Evolutionary conservation across 1,140 invertebrate species (phyloP).

Genomic region (Drosophila sp.): DNA sequence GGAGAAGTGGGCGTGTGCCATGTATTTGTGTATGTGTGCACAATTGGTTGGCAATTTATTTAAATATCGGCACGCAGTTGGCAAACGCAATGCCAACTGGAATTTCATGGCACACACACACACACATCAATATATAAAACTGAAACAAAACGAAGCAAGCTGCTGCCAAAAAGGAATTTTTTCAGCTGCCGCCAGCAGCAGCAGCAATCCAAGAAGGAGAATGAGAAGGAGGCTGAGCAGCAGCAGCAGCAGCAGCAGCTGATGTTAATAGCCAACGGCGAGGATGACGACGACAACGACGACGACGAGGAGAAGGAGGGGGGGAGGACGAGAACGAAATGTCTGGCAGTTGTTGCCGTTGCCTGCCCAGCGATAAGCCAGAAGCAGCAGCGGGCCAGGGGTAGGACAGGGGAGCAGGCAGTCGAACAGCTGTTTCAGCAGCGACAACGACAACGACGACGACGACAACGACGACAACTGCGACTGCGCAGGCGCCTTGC

Average conservation of each 20-base stretch:
- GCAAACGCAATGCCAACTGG: constrained; percentile 76
- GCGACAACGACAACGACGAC: constrained; percentile 51
- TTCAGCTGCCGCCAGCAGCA: constrained; percentile 67
- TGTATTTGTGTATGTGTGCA: constrained; percentile 52
- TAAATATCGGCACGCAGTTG: constrained; percentile 80
- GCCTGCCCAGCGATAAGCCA: constrained; percentile 40
- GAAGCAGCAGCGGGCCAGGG: constrained; percentile 24
- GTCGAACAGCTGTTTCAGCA: constrained; percentile 72
- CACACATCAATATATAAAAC: constrained; percentile 37
- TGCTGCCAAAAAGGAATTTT: constrained; percentile 74
- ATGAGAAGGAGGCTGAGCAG: constrained; percentile 8
- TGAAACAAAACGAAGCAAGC: constrained; percentile 49
- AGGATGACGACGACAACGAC: constrained; percentile 57
- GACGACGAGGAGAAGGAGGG: constrained; percentile 16
- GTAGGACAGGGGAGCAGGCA: constrained; percentile 13
- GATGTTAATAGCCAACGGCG: constrained; percentile 79
- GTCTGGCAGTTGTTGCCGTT: constrained; percentile 63
- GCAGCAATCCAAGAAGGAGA: constrained; percentile 13
- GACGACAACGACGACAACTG: constrained; percentile 27
- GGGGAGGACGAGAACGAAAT: constrained; percentile 42
- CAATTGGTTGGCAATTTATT: constrained; percentile 81
- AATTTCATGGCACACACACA: constrained; percentile 66
- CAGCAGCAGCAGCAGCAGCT: constrained; percentile 59
- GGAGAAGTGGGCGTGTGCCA: constrained; percentile 6
- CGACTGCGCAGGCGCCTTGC: constrained; percentile 65